Evolutionary conservation across 2,113 vertebrate species (phyloP).

Genomic region (chimpanzee (Pan troglodytes)): DNA sequence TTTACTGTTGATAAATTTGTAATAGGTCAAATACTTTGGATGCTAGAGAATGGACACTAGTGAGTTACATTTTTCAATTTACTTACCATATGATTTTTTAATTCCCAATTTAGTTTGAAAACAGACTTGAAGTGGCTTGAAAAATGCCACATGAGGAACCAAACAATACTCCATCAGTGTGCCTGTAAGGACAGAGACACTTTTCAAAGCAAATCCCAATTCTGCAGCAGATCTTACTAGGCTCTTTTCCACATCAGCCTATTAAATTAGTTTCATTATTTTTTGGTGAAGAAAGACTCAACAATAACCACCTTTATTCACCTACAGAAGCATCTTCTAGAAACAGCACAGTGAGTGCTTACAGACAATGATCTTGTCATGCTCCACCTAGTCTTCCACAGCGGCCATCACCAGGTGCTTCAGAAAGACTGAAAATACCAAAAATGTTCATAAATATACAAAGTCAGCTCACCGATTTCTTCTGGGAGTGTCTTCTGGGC

Average conservation of each 20-base stretch:
- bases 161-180: not conserved
- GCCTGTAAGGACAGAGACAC: slow-evolving; percentile 19
- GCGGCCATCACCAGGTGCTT: slow-evolving; percentile 57
- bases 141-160: not conserved
- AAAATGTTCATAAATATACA: not conserved
- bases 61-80: not conserved
- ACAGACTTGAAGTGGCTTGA: not conserved
- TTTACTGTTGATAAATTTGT: not conserved
- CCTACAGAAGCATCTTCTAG: slow-evolving; percentile 50
- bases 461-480: not conserved
- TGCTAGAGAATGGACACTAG: not conserved
- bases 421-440: not conserved
- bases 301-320: slow-evolving; percentile 73
- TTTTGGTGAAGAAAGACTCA: slow-evolving; percentile 70
- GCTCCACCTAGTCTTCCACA: not conserved
- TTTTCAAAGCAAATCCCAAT: slow-evolving; percentile 2
- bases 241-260: slow-evolving; percentile 57
- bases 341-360: slow-evolving; percentile 29
- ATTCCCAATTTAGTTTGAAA: slow-evolving; percentile 32
- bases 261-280: slow-evolving; percentile 61
- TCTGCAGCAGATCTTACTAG: slow-evolving; percentile 36
- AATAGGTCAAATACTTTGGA: not conserved
- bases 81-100: not conserved
- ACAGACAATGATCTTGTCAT: slow-evolving; percentile 63
- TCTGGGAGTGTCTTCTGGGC: slow-evolving; percentile 34